These are phyloP conservation scores for Eudemis profundana DNA, from an alignment of 2,888 invertebrate species.

Conservation along the genomic window DNA sequence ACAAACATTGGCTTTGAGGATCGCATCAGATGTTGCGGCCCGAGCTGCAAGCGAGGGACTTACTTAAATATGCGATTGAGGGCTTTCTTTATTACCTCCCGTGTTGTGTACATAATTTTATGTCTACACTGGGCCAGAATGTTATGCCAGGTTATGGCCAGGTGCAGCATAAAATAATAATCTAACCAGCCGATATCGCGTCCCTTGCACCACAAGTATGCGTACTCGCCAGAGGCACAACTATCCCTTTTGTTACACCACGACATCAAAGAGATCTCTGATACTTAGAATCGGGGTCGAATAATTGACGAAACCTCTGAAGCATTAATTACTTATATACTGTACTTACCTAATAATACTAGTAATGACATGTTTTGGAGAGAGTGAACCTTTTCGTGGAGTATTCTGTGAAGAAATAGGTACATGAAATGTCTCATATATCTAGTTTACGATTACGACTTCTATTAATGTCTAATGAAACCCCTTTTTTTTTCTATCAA, in stretches of 20 bases:
- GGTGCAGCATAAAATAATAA: neutral
- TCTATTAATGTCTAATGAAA: too few relatives aligned
- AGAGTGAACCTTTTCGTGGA: neutral
- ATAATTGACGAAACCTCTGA: slow-evolving; percentile 64
- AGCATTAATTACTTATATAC: slow-evolving; percentile 58
- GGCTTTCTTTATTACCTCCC: too few relatives aligned
- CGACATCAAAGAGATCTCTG: slow-evolving; percentile 65
- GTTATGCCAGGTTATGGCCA: too few relatives aligned
- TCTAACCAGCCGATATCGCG: neutral
- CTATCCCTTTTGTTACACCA: slow-evolving; percentile 64
- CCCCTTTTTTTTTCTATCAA: too few relatives aligned
- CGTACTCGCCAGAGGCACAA: slow-evolving; percentile 49
- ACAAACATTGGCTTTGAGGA: too few relatives aligned
- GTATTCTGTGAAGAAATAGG: neutral
- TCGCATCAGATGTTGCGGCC: too few relatives aligned
- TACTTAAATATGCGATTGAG: too few relatives aligned
- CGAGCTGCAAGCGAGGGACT: too few relatives aligned
- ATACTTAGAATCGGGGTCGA: slow-evolving; percentile 56
- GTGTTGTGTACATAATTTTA: too few relatives aligned
- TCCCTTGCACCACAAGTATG: slow-evolving; percentile 21
- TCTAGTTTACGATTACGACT: too few relatives aligned
- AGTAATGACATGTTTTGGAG: neutral
- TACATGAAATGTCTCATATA: too few relatives aligned
- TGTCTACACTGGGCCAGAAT: too few relatives aligned
- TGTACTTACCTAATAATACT: slow-evolving; percentile 5